A percentile compares a stretch with the other conserved stretches of the same genome.
Evolutionary conservation across 2,888 invertebrate genomes (phyloP).

Genomic region (Emmelina monodactyla): DNA sequence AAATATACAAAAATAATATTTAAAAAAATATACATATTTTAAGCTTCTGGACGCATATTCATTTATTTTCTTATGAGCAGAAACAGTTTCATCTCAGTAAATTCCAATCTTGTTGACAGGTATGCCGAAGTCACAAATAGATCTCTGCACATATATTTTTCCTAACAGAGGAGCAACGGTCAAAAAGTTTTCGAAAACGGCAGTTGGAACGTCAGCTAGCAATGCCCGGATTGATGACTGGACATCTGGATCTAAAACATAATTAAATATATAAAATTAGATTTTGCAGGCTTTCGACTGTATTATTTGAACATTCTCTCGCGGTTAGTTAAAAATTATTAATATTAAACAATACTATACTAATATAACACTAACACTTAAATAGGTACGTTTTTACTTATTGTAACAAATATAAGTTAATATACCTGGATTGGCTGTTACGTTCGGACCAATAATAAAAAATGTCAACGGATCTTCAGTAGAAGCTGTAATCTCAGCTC

Average conservation of each 20-base stretch:
- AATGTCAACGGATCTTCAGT: not conserved
- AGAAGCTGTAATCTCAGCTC: not conserved
- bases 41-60: no score
- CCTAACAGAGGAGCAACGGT: slow-evolving; percentile 8
- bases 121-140: slow-evolving; percentile 9
- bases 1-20: no score
- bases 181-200: slow-evolving; percentile 7
- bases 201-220: slow-evolving; percentile 3
- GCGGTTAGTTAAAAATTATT: no score
- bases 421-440: not conserved
- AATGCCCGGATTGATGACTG: slow-evolving; percentile 1
- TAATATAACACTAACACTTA: no score
- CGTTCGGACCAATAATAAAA: not conserved
- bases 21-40: no score
- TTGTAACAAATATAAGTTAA: no score
- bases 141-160: slow-evolving; percentile 7
- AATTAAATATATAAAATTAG: no score
- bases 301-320: no score
- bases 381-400: no score
- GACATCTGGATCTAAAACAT: slow-evolving; percentile 7
- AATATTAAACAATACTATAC: no score
- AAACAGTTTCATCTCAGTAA: not conserved
- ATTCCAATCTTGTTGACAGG: not conserved
- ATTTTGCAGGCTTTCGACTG: no score
- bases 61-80: no score